Conservation (phyloP, 2,113 vertebrate species). For the Ailurus styani region DNA sequence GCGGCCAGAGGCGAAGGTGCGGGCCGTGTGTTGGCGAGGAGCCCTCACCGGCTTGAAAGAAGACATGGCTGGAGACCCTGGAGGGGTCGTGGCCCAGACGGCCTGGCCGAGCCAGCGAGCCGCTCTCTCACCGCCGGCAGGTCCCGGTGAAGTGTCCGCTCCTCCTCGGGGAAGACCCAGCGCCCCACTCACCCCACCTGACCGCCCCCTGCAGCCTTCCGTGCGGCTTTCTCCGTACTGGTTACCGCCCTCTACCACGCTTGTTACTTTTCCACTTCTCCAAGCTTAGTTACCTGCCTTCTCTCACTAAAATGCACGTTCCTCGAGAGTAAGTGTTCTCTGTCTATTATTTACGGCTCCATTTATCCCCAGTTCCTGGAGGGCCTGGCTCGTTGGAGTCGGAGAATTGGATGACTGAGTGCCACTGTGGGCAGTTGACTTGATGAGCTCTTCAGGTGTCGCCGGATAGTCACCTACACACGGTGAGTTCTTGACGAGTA, state of each 20-base stretch:
- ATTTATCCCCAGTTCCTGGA: neutral
- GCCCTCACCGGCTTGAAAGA: too few species aligned
- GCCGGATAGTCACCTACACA: neutral
- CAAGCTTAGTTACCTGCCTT: neutral
- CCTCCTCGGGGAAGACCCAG: neutral
- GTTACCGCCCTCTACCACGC: neutral
- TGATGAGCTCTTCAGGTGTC: neutral
- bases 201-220: rapidly evolving
- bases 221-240: neutral
- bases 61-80: too few species aligned
- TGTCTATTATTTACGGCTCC: neutral
- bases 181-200: too few species aligned
- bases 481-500: neutral
- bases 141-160: neutral
- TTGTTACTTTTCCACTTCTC: neutral
- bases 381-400: neutral
- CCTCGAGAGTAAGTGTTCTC: neutral
- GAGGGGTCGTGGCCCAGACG: too few species aligned
- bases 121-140: too few species aligned
- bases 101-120: too few species aligned
- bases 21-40: too few species aligned
- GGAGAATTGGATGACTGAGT: neutral
- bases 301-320: neutral
- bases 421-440: neutral
- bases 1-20: too few species aligned